phyloP scores from a whole-genome alignment of 92 coral and sea anemone genomes.

The Diadumene lineata region DNA sequence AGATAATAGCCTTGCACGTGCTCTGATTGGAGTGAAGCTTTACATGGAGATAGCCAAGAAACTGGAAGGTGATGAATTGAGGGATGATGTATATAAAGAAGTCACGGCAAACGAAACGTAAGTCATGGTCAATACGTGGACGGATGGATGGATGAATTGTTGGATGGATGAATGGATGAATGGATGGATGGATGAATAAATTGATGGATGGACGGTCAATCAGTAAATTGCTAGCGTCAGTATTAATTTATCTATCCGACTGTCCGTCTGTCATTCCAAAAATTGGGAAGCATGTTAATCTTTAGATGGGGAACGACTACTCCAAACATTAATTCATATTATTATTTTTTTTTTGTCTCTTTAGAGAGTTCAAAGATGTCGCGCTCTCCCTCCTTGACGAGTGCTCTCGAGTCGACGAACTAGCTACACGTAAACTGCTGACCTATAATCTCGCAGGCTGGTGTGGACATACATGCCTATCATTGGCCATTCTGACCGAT shows the following conservation, averaged over 20 bases:
- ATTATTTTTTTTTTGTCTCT: neutral
- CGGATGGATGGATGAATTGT: no score
- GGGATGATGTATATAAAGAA: slow-evolving; percentile 58
- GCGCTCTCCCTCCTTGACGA: slow-evolving; percentile 74
- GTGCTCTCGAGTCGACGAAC: slow-evolving; percentile 73
- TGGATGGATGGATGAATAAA: neutral
- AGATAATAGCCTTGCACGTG: slow-evolving; percentile 70
- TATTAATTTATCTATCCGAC: no score
- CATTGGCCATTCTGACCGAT: slow-evolving; percentile 68
- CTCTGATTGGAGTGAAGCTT: slow-evolving; percentile 70
- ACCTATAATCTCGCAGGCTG: slow-evolving; percentile 73
- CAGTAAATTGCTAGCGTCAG: neutral
- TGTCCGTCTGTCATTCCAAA: neutral
- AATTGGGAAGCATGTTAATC: no score
- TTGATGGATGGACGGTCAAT: neutral
- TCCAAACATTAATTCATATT: neutral
- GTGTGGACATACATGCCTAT: slow-evolving; percentile 78
- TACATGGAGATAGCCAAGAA: slow-evolving; percentile 74
- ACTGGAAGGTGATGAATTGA: slow-evolving; percentile 65
- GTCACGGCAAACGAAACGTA: slow-evolving; percentile 66
- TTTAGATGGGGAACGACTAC: no score
- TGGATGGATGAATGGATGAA: no score
- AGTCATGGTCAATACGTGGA: no score
- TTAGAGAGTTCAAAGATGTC: slow-evolving; percentile 74
- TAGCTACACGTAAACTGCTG: slow-evolving; percentile 65